phyloP scores from a whole-genome alignment of 2,797 vertebrate species.

The Onychomys leucogaster region DNA sequence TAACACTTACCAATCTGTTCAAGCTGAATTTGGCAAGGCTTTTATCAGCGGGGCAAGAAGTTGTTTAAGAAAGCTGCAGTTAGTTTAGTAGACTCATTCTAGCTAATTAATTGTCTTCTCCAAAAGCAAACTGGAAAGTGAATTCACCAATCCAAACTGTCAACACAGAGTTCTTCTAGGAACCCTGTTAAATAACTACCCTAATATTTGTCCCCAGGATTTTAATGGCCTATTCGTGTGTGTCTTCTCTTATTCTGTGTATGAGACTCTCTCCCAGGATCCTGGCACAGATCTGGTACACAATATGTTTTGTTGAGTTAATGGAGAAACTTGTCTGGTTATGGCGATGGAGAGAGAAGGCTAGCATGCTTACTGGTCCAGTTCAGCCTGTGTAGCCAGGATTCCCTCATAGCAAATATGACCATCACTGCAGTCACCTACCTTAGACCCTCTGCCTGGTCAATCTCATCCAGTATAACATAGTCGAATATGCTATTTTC shows the following conservation, averaged over 20 bases:
- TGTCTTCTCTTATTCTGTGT: background rate
- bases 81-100: background rate
- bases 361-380: too few species aligned
- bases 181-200: background rate
- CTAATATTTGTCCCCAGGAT: background rate
- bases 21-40: slow-evolving; percentile 44
- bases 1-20: slow-evolving; percentile 36
- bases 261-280: background rate
- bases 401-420: background rate
- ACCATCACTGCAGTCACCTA: background rate
- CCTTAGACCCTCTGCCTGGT: background rate
- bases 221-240: background rate
- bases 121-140: background rate
- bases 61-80: slow-evolving; percentile 19
- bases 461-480: background rate
- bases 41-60: slow-evolving; percentile 21
- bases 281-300: background rate
- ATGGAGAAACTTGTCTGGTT: background rate
- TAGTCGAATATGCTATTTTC: background rate
- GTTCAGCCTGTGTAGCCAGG: background rate
- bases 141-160: background rate
- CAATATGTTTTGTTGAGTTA: background rate
- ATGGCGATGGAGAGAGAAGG: background rate
- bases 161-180: background rate
- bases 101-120: background rate